Evolutionary conservation across 2,113 vertebrate species (phyloP), one percentile per base, ranked within the genome.

Genomic region (Eolophus roseicapilla): DNA sequence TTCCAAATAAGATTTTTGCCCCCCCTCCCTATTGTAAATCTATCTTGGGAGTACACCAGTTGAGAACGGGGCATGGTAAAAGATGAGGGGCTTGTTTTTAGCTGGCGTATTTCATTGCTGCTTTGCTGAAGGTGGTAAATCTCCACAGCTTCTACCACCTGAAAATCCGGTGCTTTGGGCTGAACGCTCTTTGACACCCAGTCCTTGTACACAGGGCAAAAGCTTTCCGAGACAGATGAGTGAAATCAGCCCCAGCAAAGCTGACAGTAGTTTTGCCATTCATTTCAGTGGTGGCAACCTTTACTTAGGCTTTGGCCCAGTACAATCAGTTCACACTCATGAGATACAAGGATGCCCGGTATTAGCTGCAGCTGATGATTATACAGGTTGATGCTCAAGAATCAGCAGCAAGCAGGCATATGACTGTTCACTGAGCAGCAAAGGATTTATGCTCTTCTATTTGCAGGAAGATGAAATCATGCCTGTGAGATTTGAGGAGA

Each of bases 401-500:
- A 94, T 91, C 94, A 93, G 53, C 57, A 93, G 89, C 3, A 7
- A 71, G 86, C 69, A 69, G 86, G 83, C 73, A 91, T 41, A 29
- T 8, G 80, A 53, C 88, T 69, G 74, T 46, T 95, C 92, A 77
- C 67, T 96, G 88, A 96, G 82, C 78, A 93, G 80, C 75, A 96
- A 37, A 91, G 91, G 89, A 82, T 96, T 97, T 93, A 21, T 78
- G 87, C 86, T 96, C 46, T 92, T 95, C 83, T 96, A 2, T 86
- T 95, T 92, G 77, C 97, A 99, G 99, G 98, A 98, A 97, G 99
- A 99, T 97, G 98, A 99, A 97, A 98, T 98, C 96, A 98, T 99
- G 98, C 98, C 99, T 41, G 98, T 98, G 92, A 99, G 98, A 97
- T 98, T 98, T 91, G 99, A 99, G 49, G 98, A 99, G 74, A 98